phyloP scores from a whole-genome alignment of 2,113 vertebrate species.

The Lepus americanus region DNA sequence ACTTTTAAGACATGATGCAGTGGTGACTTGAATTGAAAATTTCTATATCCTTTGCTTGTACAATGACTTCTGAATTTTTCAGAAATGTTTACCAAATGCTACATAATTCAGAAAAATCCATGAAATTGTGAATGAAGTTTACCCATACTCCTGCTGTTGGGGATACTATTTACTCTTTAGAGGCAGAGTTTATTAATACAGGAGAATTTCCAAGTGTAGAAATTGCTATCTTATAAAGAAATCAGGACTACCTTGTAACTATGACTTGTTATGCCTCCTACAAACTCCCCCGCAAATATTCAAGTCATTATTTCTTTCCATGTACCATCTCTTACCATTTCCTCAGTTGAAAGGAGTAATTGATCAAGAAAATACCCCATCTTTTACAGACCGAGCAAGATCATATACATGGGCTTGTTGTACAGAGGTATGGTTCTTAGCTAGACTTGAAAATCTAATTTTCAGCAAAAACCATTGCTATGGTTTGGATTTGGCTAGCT shows the following conservation, averaged over 20 bases:
- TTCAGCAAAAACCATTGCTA: slow-evolving; percentile 15
- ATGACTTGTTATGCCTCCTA: not conserved
- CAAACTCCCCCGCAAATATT: not conserved
- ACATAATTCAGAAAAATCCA: slow-evolving; percentile 16
- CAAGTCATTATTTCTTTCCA: slow-evolving; percentile 21
- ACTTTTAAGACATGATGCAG: slow-evolving; percentile 41
- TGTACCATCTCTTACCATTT: not conserved
- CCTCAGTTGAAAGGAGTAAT: not conserved
- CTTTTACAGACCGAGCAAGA: not conserved
- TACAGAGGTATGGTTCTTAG: not conserved
- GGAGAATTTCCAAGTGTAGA: slow-evolving; percentile 17
- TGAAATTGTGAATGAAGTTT: slow-evolving; percentile 44
- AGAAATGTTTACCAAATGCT: slow-evolving; percentile 55
- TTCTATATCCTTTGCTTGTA: slow-evolving; percentile 27
- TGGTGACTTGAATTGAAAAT: not conserved
- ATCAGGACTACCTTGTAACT: slow-evolving; percentile 19
- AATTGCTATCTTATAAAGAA: slow-evolving; percentile 38
- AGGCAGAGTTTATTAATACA: slow-evolving; percentile 34
- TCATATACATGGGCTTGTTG: not conserved
- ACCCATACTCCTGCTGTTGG: slow-evolving; percentile 3
- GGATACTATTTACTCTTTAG: slow-evolving; percentile 24
- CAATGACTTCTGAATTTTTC: slow-evolving; percentile 23
- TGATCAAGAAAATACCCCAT: not conserved
- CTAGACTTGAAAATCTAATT: slow-evolving; percentile 30
- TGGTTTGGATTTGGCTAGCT: not conserved